Percentiles rank a stretch among this genome's conserved stretches.
phyloP scores from a whole-genome alignment of 2,888 invertebrate genomes.

The Tetramorium bicarinatum region DNA sequence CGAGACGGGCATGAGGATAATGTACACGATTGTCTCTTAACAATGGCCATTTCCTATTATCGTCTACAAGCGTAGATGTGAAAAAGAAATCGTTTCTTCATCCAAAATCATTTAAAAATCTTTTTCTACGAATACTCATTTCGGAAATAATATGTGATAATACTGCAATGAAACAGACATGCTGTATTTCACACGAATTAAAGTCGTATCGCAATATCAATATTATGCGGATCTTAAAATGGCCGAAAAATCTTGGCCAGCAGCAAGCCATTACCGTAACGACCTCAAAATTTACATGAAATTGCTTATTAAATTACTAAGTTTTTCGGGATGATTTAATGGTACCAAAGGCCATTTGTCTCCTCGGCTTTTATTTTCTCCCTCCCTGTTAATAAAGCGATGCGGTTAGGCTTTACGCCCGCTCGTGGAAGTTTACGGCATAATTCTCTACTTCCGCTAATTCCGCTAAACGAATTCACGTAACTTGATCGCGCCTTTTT shows the following conservation, averaged over 20 bases:
- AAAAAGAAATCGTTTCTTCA: background rate
- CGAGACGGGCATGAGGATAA: background rate
- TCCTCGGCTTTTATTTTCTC: conserved; percentile 82
- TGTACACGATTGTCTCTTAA: background rate
- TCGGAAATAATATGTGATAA: background rate
- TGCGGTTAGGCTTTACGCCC: conserved; percentile 64
- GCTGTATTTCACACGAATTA: background rate
- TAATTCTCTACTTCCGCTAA: conserved; percentile 65
- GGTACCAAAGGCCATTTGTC: conserved; percentile 82
- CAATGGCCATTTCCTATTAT: background rate
- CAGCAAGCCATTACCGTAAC: conserved; percentile 76
- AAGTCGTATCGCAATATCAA: conserved; percentile 16
- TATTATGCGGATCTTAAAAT: conserved; percentile 50
- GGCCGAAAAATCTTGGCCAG: conserved; percentile 61
- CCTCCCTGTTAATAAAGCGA: conserved; percentile 76
- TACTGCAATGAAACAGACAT: background rate
- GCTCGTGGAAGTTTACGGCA: conserved; percentile 71
- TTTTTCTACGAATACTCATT: background rate
- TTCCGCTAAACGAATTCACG: conserved; percentile 44
- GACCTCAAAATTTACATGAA: conserved; percentile 83
- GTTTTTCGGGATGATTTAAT: conserved; percentile 84
- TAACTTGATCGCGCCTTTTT: conserved; percentile 24
- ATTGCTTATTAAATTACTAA: conserved; percentile 85
- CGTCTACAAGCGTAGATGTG: background rate
- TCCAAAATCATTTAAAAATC: background rate